Base-by-base conservation (phyloP, 2,113 vertebrate genomes). In the Podarcis cretensis region DNA sequence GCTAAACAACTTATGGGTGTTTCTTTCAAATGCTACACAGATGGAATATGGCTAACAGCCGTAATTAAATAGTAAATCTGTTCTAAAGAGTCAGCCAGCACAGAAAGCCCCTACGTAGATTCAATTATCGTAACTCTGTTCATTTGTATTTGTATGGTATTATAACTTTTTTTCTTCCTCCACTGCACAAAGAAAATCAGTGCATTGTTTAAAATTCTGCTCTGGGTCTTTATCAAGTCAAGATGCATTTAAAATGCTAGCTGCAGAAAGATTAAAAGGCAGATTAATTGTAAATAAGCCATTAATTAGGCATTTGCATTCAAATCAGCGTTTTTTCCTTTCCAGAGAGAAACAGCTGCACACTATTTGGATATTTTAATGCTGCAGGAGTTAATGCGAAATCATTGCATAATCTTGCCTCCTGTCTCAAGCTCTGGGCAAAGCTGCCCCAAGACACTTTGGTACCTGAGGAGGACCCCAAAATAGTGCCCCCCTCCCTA, bases 31-130 rank as follows among this genome's bases (percentile, higher is more conserved):
- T 87, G 76, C 6, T 23, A 76, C 90, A n/a, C 88, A 92, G 93
- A 94, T 89, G 94, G 92, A 93, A 92, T 80, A 7, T 89, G 73
- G 91, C 83, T 87, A 90, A 92, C 85, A 66, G 75, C 1, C 86
- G 77, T 92, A 90, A 91, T 91, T 91, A 94, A 94, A 30, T 6
- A 89, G 63, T 90, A 92, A 92, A 95, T 91, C 82, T 81, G 0
- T 23, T 54, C 92, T 93, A 65, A 92, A 83, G 88, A 91, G 86
- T 89, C 87, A 0, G 32, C 18, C 84, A 79, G 7, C 57, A 73
- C 69, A 48, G 30, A 83, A 71, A 73, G 57, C 83, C 37, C 27
- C 73, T 57, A 40, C 85, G 12, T 35, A 4, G 77, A 35, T 75
- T 91, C 87, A 8, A 0, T 87, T 90, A 8, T 0, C 18, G 83